Base-by-base conservation (phyloP, 2,797 vertebrate species). In the Denticeps clupeoides region DNA sequence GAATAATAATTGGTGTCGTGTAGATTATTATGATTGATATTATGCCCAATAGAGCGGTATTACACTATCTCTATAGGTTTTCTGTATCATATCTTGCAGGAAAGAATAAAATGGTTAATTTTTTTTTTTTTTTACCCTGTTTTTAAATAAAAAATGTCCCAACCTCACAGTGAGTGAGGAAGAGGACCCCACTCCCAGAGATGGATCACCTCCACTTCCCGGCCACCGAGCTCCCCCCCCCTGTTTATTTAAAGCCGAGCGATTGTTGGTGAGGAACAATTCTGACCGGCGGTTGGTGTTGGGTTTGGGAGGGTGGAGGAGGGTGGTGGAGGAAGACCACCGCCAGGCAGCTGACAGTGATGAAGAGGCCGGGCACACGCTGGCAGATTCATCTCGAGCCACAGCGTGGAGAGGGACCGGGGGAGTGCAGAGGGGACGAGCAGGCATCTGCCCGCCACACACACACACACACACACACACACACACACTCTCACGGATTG, bases 211-310 rank as follows among this genome's bases (percentile, higher is more conserved):
- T 81, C 71, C 80, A 82, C 75, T 76, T 79, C 76, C 71, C 67
- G 70, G 78, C 79, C 79, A 68, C 78, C 79, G 77, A 84, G 86
- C 79, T n/a, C n/a, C n/a, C n/a, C n/a, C n/a, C 71, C 79, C 72
- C 82, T 83, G 85, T 89, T 90, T 90, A 89, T 92, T 92, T 83
- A 88, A 88, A 89, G 83, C 81, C 74, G 82, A 80, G 77, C 78
- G 81, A 85, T 85, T 86, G 72, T 75, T 82, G 77, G 71, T 86
- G 80, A 85, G 84, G 87, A 89, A 86, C 85, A 82, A 82, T 85
- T 85, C 82, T 79, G 82, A 79, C 75, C 82, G 87, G 80, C 82
- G 85, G 82, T 86, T 82, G 87, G 83, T 87, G 77, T 74, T 80
- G 74, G 68, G 83, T 83, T 85, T 83, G 82, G 77, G 66, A 75